Conservation (phyloP, 1,140 invertebrate species). For the Melanaphis sacchari region DNA sequence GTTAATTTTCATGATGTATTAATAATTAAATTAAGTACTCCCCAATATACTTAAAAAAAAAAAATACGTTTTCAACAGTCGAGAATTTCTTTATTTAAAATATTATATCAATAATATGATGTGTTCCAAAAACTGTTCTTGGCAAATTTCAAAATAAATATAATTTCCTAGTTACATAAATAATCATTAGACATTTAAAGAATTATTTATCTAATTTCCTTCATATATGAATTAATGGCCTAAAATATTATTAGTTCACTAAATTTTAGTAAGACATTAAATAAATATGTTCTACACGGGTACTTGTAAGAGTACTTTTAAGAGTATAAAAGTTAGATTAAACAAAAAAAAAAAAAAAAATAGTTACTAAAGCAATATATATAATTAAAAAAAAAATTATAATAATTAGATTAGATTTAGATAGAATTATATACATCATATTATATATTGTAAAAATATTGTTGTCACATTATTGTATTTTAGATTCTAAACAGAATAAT, state of each 20-base stretch:
- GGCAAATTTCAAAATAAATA: background rate
- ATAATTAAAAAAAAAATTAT: background rate
- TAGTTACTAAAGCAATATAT: background rate
- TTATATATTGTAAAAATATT: too few relatives aligned
- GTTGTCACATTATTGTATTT: too few relatives aligned
- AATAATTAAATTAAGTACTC: background rate
- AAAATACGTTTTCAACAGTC: background rate
- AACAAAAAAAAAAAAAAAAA: too few relatives aligned
- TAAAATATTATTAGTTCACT: background rate
- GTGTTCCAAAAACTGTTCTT: background rate
- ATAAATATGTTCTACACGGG: too few relatives aligned
- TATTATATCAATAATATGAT: background rate
- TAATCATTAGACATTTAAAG: too few relatives aligned
- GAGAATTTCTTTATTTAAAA: too few relatives aligned
- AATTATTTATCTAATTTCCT: too few relatives aligned
- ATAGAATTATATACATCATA: too few relatives aligned
- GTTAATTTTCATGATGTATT: background rate
- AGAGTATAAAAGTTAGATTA: background rate
- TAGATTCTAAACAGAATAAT: too few relatives aligned
- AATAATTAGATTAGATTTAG: background rate
- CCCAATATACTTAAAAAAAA: background rate
- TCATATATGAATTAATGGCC: background rate
- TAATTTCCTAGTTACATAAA: background rate
- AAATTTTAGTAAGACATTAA: background rate
- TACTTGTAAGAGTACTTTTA: background rate